Evolutionary conservation across 2,888 invertebrate species (phyloP), one percentile per base, ranked within the genome.

Genomic region (Alsophila aescularia): DNA sequence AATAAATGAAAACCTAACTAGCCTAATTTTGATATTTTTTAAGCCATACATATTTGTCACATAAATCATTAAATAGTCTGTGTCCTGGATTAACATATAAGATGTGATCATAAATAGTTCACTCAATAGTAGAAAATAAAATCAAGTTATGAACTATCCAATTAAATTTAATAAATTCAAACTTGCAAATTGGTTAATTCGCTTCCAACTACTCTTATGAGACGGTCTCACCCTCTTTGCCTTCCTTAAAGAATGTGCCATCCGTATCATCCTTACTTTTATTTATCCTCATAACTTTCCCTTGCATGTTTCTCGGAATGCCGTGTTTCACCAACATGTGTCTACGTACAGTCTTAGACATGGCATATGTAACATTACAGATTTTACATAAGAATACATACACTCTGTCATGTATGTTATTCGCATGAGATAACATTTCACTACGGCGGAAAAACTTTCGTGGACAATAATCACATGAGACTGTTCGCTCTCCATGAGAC

Each of bases 261-360:
- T 34, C 48, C 0, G 1, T 37, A 15, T 3, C 29, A 10, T 34
- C 39, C 0, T 29, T 58, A 0, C 64, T 65, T 32, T 72, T 79
- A 51, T 70, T 77, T n/a, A 89, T 65, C 10, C 81, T 71, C 0
- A 61, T 37, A 24, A 90, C 77, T 56, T 79, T 88, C 0, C 89
- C 87, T 48, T 90, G 90, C 62, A 75, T 69, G 14, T 89, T 85
- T 12, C 83, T 73, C 0, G 86, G 80, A 10, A 90, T 77, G 2
- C 87, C 87, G 62, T 90, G 90, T 27, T 79, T 78, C 0, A 81
- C 77, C 0, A 71, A 60, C 72, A 90, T 75, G 67, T 90, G 90
- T 9, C 79, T 72, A 49, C 87, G 70, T 0, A 90, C 87, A 0
- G 87, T 82, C 8, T 72, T 62, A 0, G 75, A 72, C 41, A 83